Conservation (phyloP, 2,888 invertebrate species). For the Tenthredo mesomela region DNA sequence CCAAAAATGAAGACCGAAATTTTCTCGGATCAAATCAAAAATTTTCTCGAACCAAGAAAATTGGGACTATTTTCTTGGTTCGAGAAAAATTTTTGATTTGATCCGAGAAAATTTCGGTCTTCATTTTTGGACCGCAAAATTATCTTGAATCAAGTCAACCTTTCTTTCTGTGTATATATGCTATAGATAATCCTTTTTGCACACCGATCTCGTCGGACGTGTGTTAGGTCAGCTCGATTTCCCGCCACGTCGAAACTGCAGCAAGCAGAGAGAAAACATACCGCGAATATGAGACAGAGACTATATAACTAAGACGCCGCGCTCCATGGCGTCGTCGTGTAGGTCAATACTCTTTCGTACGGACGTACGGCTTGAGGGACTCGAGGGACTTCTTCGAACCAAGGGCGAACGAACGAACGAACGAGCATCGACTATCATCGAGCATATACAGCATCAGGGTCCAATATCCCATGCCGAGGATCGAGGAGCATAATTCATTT, state of each 20-base stretch:
- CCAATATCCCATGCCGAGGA: neutral
- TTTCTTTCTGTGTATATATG: too few relatives aligned
- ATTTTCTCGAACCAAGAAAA: too few relatives aligned
- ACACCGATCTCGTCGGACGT: neutral
- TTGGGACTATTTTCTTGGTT: too few relatives aligned
- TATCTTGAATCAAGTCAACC: too few relatives aligned
- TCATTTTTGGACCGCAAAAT: too few relatives aligned
- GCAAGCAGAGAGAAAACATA: neutral
- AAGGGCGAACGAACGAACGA: neutral
- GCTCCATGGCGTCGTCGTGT: conserved; percentile 20
- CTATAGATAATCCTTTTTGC: neutral
- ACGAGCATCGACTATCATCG: neutral
- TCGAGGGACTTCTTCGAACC: conserved; percentile 35
- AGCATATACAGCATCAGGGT: neutral
- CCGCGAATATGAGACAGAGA: neutral
- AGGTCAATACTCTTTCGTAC: conserved; percentile 38
- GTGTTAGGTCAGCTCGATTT: neutral
- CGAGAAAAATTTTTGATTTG: too few relatives aligned
- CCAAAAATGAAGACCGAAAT: too few relatives aligned
- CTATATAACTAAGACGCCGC: neutral
- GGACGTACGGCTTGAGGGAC: conserved; percentile 2
- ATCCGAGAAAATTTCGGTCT: too few relatives aligned
- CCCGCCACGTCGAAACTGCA: neutral
- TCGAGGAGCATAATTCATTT: neutral
- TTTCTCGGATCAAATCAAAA: too few relatives aligned